Conservation (phyloP, 2,797 vertebrate genomes). For the Erethizon dorsatum region DNA sequence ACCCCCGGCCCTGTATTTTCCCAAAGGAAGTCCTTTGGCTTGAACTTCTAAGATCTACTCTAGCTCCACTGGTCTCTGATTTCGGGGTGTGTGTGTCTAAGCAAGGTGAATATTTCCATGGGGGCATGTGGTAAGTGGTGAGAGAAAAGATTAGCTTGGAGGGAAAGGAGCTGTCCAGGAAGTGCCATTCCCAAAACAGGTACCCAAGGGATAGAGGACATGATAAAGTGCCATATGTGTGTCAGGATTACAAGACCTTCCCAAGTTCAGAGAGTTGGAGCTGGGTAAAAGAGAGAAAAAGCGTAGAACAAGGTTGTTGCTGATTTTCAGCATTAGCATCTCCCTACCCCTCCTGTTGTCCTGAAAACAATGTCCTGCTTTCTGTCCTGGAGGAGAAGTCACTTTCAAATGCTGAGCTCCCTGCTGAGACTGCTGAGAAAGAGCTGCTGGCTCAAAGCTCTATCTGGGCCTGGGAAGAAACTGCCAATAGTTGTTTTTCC, state of each 20-base stretch:
- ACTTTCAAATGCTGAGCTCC: neutral
- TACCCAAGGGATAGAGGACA: neutral
- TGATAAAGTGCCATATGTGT: neutral
- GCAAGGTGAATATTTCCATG: neutral
- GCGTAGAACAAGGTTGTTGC: neutral
- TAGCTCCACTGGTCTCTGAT: neutral
- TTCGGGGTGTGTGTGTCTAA: neutral
- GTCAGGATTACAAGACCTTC: neutral
- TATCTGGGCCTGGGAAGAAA: neutral
- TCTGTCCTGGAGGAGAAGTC: neutral
- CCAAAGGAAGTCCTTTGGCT: constrained; percentile 47
- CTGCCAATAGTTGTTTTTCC: neutral
- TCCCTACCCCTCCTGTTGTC: neutral
- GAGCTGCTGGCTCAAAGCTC: neutral
- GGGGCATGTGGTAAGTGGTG: neutral
- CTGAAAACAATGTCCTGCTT: constrained; percentile 25
- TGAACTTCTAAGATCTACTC: neutral
- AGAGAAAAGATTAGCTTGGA: neutral
- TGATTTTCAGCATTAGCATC: neutral
- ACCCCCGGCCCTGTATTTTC: neutral
- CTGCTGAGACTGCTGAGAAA: neutral
- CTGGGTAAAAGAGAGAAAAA: neutral
- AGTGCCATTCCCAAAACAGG: neutral
- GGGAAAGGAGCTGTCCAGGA: neutral
- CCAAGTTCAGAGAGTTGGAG: neutral